These are phyloP conservation scores for Diarsia mendica DNA, from an alignment of 2,888 invertebrate species.

Conservation along the genomic window DNA sequence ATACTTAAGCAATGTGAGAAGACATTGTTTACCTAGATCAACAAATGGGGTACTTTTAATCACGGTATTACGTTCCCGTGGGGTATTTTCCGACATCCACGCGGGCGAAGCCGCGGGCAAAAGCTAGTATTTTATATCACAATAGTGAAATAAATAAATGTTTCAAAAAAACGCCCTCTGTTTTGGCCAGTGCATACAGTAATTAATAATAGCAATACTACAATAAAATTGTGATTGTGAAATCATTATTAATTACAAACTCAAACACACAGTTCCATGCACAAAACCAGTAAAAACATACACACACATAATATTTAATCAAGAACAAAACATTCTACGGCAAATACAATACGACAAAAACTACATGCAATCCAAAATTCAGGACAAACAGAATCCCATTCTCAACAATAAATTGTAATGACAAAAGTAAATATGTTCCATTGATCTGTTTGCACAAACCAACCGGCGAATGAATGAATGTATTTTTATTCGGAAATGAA, in stretches of 20 bases:
- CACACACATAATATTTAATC: conserved; percentile 13
- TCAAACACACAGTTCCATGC: not conserved
- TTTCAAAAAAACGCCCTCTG: not conserved
- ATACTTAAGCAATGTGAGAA: too few species aligned
- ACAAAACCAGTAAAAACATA: not conserved
- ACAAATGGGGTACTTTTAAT: too few species aligned
- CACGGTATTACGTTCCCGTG: too few species aligned
- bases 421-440: conserved; percentile 53
- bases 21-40: too few species aligned
- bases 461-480: conserved; percentile 35
- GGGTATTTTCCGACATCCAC: too few species aligned
- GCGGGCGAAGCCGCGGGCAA: too few species aligned
- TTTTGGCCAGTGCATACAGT: not conserved
- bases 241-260: not conserved
- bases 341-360: conserved; percentile 35
- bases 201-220: not conserved
- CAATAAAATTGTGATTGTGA: not conserved
- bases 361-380: not conserved
- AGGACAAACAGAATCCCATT: conserved; percentile 7
- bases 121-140: not conserved
- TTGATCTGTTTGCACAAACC: conserved; percentile 44
- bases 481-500: conserved; percentile 50
- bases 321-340: conserved; percentile 7
- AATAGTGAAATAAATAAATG: not conserved
- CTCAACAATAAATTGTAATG: conserved; percentile 50